Conservation (phyloP, 2,113 vertebrate species). For the Chitala chitala region DNA sequence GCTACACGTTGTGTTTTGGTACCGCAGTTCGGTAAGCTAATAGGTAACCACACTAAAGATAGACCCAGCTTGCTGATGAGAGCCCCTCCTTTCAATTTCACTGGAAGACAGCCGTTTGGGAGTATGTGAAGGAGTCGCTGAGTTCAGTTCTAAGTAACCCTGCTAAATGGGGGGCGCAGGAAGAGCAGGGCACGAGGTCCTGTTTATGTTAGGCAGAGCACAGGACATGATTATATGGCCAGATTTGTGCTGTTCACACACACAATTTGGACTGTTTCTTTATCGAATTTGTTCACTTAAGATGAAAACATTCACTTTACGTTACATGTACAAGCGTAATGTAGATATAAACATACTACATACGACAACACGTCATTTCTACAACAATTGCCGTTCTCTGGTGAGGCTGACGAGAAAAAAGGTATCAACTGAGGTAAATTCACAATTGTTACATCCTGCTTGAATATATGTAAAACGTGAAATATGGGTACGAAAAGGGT, state of each 20-base stretch:
- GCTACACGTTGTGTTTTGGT: not conserved
- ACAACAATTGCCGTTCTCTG: too few relatives aligned
- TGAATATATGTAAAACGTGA: too few relatives aligned
- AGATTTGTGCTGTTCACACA: not conserved
- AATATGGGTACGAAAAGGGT: too few relatives aligned
- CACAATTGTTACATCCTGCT: too few relatives aligned
- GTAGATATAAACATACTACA: too few relatives aligned
- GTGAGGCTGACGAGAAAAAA: too few relatives aligned
- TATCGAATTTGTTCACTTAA: not conserved
- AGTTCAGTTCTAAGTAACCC: not conserved
- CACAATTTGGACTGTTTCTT: not conserved
- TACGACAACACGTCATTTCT: too few relatives aligned
- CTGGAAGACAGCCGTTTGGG: not conserved
- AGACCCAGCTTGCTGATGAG: not conserved
- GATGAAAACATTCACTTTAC: too few relatives aligned
- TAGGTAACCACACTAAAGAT: not conserved
- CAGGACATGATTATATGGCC: not conserved
- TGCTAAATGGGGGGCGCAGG: not conserved
- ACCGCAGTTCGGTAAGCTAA: not conserved
- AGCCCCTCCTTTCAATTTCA: not conserved
- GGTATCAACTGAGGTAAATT: too few relatives aligned
- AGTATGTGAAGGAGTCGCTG: not conserved
- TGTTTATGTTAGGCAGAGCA: not conserved
- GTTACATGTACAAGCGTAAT: too few relatives aligned
- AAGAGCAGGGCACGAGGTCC: not conserved